These are phyloP conservation scores for Carpatolechia fugitivella DNA, from an alignment of 2,888 invertebrate species.

Conservation along the genomic window DNA sequence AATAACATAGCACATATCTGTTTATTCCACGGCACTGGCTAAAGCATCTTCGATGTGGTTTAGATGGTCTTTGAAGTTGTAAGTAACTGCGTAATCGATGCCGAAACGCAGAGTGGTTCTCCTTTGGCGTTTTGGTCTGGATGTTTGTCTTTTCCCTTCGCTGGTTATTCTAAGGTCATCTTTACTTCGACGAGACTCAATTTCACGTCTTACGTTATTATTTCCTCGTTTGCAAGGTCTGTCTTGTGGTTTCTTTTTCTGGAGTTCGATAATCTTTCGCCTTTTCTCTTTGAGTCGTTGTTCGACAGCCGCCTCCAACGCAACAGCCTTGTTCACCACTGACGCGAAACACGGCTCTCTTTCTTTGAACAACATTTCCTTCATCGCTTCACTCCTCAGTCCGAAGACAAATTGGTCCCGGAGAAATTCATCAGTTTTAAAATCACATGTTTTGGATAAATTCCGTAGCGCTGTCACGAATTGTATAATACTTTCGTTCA, in stretches of 20 bases:
- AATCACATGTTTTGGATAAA: slow-evolving; percentile 9
- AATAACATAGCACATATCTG: neutral
- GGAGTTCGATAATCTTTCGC: neutral
- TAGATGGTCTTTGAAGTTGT: slow-evolving; percentile 12
- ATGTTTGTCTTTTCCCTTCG: neutral
- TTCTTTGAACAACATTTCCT: slow-evolving; percentile 8
- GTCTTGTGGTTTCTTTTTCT: neutral
- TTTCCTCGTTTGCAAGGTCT: neutral
- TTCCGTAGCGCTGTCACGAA: slow-evolving; percentile 6
- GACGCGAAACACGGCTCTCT: neutral
- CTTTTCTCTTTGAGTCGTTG: neutral
- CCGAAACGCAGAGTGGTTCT: slow-evolving; percentile 6
- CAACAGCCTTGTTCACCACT: slow-evolving; percentile 3
- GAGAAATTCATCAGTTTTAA: slow-evolving; percentile 9
- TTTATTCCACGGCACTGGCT: neutral
- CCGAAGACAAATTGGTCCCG: slow-evolving; percentile 16
- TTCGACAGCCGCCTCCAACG: slow-evolving; percentile 5
- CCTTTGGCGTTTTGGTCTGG: neutral
- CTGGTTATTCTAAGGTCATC: neutral
- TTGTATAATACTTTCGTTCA: neutral
- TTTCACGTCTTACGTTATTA: neutral
- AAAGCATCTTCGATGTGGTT: slow-evolving; percentile 10
- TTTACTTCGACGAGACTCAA: neutral
- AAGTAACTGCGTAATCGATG: slow-evolving; percentile 13
- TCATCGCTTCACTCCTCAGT: slow-evolving; percentile 3